Evolutionary conservation across 1,140 invertebrate genomes (phyloP).

Genomic region (Hydropsyche tenuis): DNA sequence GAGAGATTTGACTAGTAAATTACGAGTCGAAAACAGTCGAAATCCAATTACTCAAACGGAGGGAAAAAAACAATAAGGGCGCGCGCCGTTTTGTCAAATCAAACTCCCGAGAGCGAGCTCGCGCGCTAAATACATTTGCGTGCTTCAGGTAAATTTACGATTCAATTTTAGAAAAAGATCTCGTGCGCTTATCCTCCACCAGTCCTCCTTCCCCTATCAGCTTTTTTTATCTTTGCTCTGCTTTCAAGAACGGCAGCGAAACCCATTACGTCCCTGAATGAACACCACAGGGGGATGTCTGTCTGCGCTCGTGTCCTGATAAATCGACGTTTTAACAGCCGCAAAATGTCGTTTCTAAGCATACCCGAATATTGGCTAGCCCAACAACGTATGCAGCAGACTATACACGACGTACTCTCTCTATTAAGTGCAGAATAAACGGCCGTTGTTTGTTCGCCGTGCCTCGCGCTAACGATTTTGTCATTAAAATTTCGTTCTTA

Average conservation of each 20-base stretch:
- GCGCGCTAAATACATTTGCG: conserved; percentile 37
- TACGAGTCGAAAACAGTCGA: conserved; percentile 25
- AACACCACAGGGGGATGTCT: background rate
- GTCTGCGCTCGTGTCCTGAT: background rate
- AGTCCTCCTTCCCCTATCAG: background rate
- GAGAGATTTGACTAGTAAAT: background rate
- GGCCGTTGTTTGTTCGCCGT: too few relatives aligned
- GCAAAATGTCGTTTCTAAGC: too few relatives aligned
- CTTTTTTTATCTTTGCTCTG: conserved; percentile 1
- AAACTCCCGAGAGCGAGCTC: conserved; percentile 18
- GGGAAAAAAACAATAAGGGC: conserved; percentile 37
- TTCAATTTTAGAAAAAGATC: conserved; percentile 33
- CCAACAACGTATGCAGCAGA: background rate
- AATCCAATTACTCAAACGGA: conserved; percentile 43
- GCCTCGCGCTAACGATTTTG: background rate
- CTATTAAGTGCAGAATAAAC: background rate
- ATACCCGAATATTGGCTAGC: too few relatives aligned
- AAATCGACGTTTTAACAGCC: background rate
- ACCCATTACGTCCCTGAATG: conserved; percentile 14
- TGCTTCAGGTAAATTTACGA: conserved; percentile 38
- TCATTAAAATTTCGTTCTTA: background rate
- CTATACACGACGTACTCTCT: too few relatives aligned
- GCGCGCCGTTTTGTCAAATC: conserved; percentile 36
- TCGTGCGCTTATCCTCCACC: conserved; percentile 21
- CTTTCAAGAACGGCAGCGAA: conserved; percentile 3